phyloP scores from a whole-genome alignment of 1,140 invertebrate genomes.

The Drosophila suzukii region DNA sequence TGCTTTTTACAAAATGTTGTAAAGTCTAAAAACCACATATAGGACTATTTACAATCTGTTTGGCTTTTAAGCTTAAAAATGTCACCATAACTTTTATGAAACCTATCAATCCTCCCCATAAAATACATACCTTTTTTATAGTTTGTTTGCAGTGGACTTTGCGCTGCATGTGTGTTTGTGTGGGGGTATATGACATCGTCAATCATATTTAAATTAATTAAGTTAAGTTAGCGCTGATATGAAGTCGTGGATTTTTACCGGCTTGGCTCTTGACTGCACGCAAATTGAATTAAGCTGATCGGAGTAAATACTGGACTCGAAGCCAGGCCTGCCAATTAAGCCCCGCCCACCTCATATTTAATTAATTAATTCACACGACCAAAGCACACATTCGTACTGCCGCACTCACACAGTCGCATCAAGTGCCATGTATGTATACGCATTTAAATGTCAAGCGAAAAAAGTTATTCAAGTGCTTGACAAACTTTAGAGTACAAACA shows the following conservation, averaged over 20 bases:
- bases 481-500: conserved; percentile 58
- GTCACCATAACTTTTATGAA: not conserved
- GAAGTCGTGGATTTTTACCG: conserved; percentile 31
- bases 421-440: conserved; percentile 3
- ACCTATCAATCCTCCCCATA: not conserved
- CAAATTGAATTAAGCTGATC: conserved; percentile 58
- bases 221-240: conserved; percentile 39
- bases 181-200: conserved; percentile 25
- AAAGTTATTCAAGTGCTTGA: conserved; percentile 55
- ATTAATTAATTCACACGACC: conserved; percentile 59
- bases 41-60: no score
- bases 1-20: no score
- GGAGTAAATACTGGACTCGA: conserved; percentile 34
- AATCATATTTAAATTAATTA: conserved; percentile 75
- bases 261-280: conserved; percentile 20
- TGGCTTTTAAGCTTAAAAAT: no score
- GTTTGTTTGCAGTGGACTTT: not conserved
- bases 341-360: conserved; percentile 38
- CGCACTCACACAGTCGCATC: not conserved
- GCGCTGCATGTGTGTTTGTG: not conserved
- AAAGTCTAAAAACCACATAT: no score
- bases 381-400: conserved; percentile 7
- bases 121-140: not conserved
- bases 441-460: conserved; percentile 59
- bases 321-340: conserved; percentile 17